A percentile compares a stretch with the other conserved stretches of the same genome.
Evolutionary conservation across 2,888 invertebrate genomes (phyloP).

Genomic region (Drosophila robusta): DNA sequence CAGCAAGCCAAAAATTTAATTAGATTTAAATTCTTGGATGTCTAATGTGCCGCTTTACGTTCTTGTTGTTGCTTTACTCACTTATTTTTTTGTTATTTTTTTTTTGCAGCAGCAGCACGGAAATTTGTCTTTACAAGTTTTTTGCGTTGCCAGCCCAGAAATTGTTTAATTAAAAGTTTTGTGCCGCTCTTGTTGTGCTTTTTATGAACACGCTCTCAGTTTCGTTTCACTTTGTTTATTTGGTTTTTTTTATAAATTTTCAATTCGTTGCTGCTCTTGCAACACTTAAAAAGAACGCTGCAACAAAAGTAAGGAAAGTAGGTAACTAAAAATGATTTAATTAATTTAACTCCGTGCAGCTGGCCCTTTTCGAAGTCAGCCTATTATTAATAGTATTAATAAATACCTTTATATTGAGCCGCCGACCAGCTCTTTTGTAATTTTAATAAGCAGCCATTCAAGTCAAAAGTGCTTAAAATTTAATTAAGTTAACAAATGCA

Average conservation of each 20-base stretch:
- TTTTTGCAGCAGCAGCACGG: slow-evolving; percentile 36
- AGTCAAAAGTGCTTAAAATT: slow-evolving; percentile 72
- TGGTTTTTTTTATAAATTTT: slow-evolving; percentile 16
- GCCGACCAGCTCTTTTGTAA: slow-evolving; percentile 43
- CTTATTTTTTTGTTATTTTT: slow-evolving; percentile 13
- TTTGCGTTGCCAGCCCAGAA: slow-evolving; percentile 69
- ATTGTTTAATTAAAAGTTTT: slow-evolving; percentile 80
- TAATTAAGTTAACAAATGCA: slow-evolving; percentile 65
- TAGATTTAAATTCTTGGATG: slow-evolving; percentile 82
- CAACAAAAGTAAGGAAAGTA: slow-evolving; percentile 36
- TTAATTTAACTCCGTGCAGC: slow-evolving; percentile 40
- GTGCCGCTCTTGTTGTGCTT: slow-evolving; percentile 61
- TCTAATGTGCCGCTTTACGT: slow-evolving; percentile 63
- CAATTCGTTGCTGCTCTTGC: slow-evolving; percentile 27
- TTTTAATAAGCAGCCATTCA: slow-evolving; percentile 67
- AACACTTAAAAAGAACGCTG: slow-evolving; percentile 45
- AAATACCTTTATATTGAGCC: slow-evolving; percentile 69
- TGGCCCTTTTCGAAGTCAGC: slow-evolving; percentile 9
- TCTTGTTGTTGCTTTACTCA: slow-evolving; percentile 6
- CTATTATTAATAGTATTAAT: slow-evolving; percentile 61
- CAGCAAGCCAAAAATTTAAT: slow-evolving; percentile 76
- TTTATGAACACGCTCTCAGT: slow-evolving; percentile 51
- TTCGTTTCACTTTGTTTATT: slow-evolving; percentile 43
- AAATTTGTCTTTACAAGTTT: slow-evolving; percentile 77
- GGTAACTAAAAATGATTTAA: slow-evolving; percentile 52